Conservation (phyloP, 2,797 vertebrate species). For the Thamnophis elegans region DNA sequence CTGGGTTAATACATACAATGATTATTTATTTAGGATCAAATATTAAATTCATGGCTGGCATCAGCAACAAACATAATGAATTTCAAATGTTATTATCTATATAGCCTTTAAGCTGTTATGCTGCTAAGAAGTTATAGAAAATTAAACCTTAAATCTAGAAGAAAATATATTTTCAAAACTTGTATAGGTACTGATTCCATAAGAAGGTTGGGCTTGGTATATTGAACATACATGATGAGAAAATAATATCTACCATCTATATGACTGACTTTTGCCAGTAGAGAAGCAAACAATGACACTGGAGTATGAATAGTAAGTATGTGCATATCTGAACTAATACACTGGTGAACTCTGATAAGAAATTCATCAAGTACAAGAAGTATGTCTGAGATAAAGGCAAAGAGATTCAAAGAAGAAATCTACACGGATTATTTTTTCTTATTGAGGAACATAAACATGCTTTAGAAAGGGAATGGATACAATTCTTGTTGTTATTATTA, state of each 20-base stretch:
- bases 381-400: neutral
- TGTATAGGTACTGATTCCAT: neutral
- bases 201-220: neutral
- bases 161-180: neutral
- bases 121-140: neutral
- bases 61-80: neutral
- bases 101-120: neutral
- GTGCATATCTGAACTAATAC: neutral
- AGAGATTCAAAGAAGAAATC: neutral
- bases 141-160: neutral
- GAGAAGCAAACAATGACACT: neutral
- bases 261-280: neutral
- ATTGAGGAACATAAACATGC: neutral
- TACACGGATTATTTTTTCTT: neutral
- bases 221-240: neutral
- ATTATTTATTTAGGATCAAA: neutral
- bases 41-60: neutral
- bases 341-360: neutral
- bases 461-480: neutral
- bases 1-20: neutral
- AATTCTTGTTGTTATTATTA: neutral
- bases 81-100: neutral
- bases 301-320: neutral
- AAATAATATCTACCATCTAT: neutral
- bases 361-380: neutral